Evolutionary conservation across 1,140 invertebrate species (phyloP), one percentile per base, ranked within the genome.

Genomic region (Eubasilissa regina): DNA sequence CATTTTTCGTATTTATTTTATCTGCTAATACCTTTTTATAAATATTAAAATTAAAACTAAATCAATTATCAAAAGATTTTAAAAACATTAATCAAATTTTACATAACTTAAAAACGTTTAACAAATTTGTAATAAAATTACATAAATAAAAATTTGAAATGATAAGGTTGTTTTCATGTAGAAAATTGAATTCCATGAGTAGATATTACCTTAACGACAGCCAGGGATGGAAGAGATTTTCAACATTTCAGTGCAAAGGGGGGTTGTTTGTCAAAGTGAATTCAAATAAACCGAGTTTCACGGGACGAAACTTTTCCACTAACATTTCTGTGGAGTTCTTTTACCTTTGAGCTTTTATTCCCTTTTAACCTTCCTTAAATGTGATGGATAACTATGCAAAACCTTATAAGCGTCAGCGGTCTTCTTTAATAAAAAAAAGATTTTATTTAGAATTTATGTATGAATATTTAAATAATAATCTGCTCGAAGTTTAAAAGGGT

Each of bases 181-280:
- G 25, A 35, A 35, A 35, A 35, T 35, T 35, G 25, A 35, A 35
- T 35, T 35, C 25, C 25, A 35, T 6, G 25, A 35, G 25, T 35
- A 35, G 25, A 35, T 35, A 35, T 56, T 56, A 56, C 53, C 15
- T 11, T 19, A 58, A 19, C 55, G 55, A 56, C 53, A 56, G 10
- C 17, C 55, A 58, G 21, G 10, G 55, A 21, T 21, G 12, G 55
- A 8, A 8, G 55, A 9, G 15, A 58, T 1, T 21, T 58, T 10
- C 55, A 12, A 17, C 15, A 11, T 58, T 21, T 58, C 15, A 44
- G 44, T 47, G 74, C 43, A 62, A 75, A 58, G 72, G 68, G 72
- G 68, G n/a, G 13, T 75, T 75, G 60, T 73, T 73, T 56, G 21
- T 53, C 48, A 73, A 73, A 73, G 51, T 53, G 48, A 73, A 73